Percentiles rank a stretch among this genome's conserved stretches.
These are phyloP conservation scores for Zaprionus africanus DNA, from an alignment of 1,140 invertebrate genomes.

Conservation along the genomic window DNA sequence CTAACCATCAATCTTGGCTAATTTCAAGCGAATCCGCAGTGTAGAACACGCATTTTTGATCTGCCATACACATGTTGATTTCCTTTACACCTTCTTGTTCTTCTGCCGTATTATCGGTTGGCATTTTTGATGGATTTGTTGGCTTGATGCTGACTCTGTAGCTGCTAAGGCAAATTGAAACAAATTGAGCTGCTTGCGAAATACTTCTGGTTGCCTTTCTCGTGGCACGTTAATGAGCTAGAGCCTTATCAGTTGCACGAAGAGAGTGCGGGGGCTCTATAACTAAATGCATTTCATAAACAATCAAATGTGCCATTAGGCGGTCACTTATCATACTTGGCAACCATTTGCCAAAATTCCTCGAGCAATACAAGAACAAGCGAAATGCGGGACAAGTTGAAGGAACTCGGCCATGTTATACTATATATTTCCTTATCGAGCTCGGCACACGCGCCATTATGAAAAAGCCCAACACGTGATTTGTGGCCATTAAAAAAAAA, in stretches of 20 bases:
- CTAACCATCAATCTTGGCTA: constrained; percentile 1
- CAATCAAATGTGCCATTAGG: constrained; percentile 48
- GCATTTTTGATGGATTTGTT: constrained; percentile 38
- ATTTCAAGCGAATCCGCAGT: not conserved
- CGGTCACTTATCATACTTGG: constrained; percentile 74
- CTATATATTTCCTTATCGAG: constrained; percentile 57
- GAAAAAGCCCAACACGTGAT: constrained; percentile 59
- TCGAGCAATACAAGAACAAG: constrained; percentile 3
- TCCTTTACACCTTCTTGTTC: not conserved
- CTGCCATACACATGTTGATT: not conserved
- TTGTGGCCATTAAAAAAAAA: constrained; percentile 72
- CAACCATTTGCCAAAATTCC: constrained; percentile 42
- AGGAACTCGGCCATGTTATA: constrained; percentile 16
- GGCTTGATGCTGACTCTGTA: not conserved
- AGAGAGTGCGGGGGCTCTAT: not conserved
- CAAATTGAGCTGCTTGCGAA: constrained; percentile 34
- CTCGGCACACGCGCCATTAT: constrained; percentile 52
- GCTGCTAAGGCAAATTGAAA: constrained; percentile 31
- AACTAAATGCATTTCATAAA: constrained; percentile 56
- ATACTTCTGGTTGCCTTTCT: constrained; percentile 30
- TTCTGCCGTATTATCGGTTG: constrained; percentile 15
- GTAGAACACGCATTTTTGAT: constrained; percentile 1
- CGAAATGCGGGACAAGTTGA: constrained; percentile 1
- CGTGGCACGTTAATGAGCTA: constrained; percentile 32
- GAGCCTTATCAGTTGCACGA: constrained; percentile 25